Evolutionary conservation across 2,888 invertebrate genomes (phyloP), one percentile per base, ranked within the genome.

Genomic region (Dorcus parallelipipedus): DNA sequence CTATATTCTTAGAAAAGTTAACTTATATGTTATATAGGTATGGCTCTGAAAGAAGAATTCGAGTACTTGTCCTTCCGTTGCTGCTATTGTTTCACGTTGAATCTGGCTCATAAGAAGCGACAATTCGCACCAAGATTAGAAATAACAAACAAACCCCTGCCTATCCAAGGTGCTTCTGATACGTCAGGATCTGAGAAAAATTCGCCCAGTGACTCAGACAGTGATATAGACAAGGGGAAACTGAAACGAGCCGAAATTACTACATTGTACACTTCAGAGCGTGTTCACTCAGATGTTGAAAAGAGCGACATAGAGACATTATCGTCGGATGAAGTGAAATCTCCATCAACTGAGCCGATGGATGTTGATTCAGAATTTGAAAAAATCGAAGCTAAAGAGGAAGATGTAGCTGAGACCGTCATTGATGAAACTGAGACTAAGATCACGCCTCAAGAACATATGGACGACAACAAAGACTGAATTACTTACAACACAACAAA

Each of bases 31-130:
- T n/a, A n/a, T 69, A 52, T 54, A 88, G 88, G 88, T 51, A 88
- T 89, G 89, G 85, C 87, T 57, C 81, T 88, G 68, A 81, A 82
- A 50, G 88, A 89, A 65, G 88, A 88, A 70, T 89, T 85, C 68
- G 89, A 89, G 61, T 90, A 84, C 72, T 79, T 86, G 62, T 91
- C 92, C 48, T 99, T 92, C 78, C 84, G 88, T 52, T 99, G 97
- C 78, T 93, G 93, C 67, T 97, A 95, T 79, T 97, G 97, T 78
- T 88, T 86, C 58, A 82, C 84, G 38, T 82, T 90, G 73, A 97
- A 97, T 82, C 90, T 92, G 26, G 90, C 97, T n/a, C 84, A 90
- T 60, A 95, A 95, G 74, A 87, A 90, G 72, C 85, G 91, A 39
- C 95, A 93, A 1, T 81, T 84, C 42, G 93, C 93, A 26, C 95